Base-by-base conservation (phyloP, 2,113 vertebrate genomes). In the Prunella fulvescens region DNA sequence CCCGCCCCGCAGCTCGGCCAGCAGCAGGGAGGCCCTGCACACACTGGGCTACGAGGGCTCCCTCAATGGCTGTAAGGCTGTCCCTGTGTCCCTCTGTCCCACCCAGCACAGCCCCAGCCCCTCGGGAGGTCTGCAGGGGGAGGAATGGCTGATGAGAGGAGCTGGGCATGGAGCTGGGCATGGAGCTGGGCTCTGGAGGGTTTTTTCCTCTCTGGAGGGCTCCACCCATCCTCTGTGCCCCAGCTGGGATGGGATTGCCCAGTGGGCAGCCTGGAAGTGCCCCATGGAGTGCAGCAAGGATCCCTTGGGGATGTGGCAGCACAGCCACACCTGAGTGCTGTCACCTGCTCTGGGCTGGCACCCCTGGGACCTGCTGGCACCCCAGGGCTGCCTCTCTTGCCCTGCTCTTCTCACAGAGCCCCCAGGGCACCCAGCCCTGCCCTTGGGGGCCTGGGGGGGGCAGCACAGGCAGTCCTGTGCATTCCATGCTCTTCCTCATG, bases 21-120 rank as follows among this genome's bases (percentile, higher is more conserved):
- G 99, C 98, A 99, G 99, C 98, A 98, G 99, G 80, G 99, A 99
- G 97, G 98, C 99, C n/a, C 98, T 99, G 92, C 99, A 99, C 97
- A 99, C 97, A 0, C 86, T 88, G 9, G 98, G 98, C 86, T 99
- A 99, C 24, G 99, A 99, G 88, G 98, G 99, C 98, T 99, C 99
- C 53, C 97, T 99, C 88, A 99, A 99, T 2, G 99, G 99, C 97
- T 99, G 99, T 99, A 98, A 99, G 99, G 80, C 44, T n/a, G 14
- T 20, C n/a, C 22, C 71, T 33, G 39, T 37, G 0, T 25, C 77
- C 51, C 7, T 39, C 48, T 29, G 28, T 86, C 65, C 48, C 37
- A 10, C 9, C 31, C 1, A 0, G 11, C 40, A 44, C 3, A 2
- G 44, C 45, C 58, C 11, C 18, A 50, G 61, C 39, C 24, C 24